Conservation (phyloP, 1,140 invertebrate species). For the Calosoma granatense region DNA sequence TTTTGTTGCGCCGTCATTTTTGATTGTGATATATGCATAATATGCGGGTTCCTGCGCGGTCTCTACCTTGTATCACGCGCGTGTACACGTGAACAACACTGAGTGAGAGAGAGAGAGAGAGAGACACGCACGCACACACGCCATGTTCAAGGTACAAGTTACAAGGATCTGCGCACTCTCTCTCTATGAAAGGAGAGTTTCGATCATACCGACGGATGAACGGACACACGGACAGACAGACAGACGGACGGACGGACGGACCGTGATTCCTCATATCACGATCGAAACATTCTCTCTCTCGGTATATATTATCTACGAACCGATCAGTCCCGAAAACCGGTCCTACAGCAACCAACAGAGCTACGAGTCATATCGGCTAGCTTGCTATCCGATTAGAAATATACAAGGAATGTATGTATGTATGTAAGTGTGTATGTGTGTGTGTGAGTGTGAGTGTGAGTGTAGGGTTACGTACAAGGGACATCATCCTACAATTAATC, state of each 20-base stretch:
- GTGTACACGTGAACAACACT: background rate
- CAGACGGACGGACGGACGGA: background rate
- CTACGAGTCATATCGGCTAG: background rate
- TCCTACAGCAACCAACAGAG: background rate
- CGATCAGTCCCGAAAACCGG: background rate
- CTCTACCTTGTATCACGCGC: no score
- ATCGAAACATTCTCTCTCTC: background rate
- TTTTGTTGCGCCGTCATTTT: background rate
- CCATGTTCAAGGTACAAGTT: no score
- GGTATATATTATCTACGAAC: background rate
- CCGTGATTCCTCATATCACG: background rate
- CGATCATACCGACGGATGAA: no score
- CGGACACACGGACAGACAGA: no score
- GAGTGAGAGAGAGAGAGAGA: no score
- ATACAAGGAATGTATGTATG: no score
- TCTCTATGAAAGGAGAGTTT: no score
- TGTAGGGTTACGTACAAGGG: no score
- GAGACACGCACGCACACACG: background rate
- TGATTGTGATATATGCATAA: background rate
- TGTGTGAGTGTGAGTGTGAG: no score
- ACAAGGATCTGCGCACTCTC: no score
- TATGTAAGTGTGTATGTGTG: no score
- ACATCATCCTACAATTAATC: background rate
- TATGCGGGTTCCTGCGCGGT: background rate
- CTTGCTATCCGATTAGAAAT: no score